Conservation (phyloP, 2,888 invertebrate genomes). For the Panzeria rudis region DNA sequence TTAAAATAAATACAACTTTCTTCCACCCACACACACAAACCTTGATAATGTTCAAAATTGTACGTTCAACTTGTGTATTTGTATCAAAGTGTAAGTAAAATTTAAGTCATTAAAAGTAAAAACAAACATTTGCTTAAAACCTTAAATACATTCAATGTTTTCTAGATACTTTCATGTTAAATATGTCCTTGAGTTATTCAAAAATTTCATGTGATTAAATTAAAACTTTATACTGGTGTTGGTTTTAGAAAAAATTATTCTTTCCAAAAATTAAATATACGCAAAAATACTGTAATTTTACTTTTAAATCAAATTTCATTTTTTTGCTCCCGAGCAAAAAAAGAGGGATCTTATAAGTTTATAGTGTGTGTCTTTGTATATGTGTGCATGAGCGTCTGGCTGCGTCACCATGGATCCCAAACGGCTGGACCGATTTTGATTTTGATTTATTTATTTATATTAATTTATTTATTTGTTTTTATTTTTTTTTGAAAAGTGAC, state of each 20-base stretch:
- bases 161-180: background rate
- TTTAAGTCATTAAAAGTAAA: constrained; percentile 47
- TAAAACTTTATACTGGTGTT: constrained; percentile 7
- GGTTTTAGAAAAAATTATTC: background rate
- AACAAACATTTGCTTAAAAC: constrained; percentile 20
- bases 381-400: too few relatives aligned
- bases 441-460: too few relatives aligned
- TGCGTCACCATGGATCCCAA: too few relatives aligned
- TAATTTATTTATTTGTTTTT: too few relatives aligned
- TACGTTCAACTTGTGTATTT: background rate
- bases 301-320: too few relatives aligned
- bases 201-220: constrained; percentile 53
- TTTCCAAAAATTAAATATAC: background rate
- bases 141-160: background rate
- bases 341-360: too few relatives aligned
- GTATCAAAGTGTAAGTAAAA: constrained; percentile 12
- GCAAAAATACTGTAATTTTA: background rate
- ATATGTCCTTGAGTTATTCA: constrained; percentile 34
- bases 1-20: background rate
- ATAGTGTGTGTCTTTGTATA: too few relatives aligned
- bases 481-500: too few relatives aligned
- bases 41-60: background rate
- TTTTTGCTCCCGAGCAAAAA: too few relatives aligned
- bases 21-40: background rate
- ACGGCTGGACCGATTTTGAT: too few relatives aligned